A percentile compares a stretch with the other conserved stretches of the same genome.
Conservation (phyloP, 2,797 vertebrate genomes). For the Esox masquinongy region DNA sequence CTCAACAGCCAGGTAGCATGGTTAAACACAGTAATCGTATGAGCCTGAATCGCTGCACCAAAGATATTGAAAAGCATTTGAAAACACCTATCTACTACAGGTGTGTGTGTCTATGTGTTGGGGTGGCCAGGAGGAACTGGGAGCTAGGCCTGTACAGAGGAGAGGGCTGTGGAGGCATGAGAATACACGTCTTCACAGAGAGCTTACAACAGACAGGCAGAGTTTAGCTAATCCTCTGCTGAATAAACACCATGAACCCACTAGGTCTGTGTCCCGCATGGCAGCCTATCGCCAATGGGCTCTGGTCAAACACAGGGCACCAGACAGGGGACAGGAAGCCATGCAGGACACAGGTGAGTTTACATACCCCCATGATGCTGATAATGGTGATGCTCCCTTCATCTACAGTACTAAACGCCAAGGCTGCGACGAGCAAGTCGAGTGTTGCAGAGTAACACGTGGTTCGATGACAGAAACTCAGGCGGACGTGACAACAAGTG, state of each 20-base stretch:
- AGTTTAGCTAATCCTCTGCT: slow-evolving; percentile 62
- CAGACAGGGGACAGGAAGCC: background rate
- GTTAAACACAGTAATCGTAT: slow-evolving; percentile 57
- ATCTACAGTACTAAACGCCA: background rate
- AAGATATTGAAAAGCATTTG: slow-evolving; percentile 52
- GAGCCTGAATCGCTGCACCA: slow-evolving; percentile 43
- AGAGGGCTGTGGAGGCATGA: slow-evolving; percentile 49
- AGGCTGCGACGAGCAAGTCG: background rate
- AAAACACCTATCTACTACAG: slow-evolving; percentile 36
- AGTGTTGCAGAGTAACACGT: background rate
- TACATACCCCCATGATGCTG: background rate
- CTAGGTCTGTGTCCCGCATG: slow-evolving; percentile 7
- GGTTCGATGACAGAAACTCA: background rate
- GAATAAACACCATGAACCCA: slow-evolving; percentile 60
- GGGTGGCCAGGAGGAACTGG: slow-evolving; percentile 28
- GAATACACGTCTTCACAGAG: slow-evolving; percentile 53
- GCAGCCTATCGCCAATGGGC: background rate
- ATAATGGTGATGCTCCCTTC: background rate
- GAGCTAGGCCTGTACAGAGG: slow-evolving; percentile 36
- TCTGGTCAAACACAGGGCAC: background rate
- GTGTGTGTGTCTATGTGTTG: slow-evolving; percentile 1
- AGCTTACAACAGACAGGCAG: slow-evolving; percentile 50
- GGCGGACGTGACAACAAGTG: background rate
- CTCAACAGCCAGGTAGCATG: slow-evolving; percentile 45
- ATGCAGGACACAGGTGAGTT: background rate